phyloP scores from a whole-genome alignment of 1,140 invertebrate genomes.

The Argopecten irradians region DNA sequence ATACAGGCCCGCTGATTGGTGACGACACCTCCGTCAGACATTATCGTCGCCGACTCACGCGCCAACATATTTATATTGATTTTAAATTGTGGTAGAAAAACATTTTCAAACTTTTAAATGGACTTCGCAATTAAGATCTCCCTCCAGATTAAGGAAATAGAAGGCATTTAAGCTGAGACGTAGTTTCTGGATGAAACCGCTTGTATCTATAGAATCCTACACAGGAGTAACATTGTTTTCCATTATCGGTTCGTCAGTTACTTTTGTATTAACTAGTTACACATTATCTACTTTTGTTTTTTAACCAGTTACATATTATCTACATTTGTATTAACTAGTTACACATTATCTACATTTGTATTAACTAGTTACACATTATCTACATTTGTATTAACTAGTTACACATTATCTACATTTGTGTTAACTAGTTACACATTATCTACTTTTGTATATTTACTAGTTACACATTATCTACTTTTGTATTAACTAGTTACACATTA shows the following conservation, averaged over 20 bases:
- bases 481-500: too few species aligned
- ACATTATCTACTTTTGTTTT: too few species aligned
- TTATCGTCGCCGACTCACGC: neutral
- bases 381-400: too few species aligned
- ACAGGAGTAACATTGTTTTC: neutral
- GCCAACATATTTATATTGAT: conserved; percentile 17
- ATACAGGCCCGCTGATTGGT: neutral
- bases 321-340: too few species aligned
- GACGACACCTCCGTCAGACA: neutral
- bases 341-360: too few species aligned
- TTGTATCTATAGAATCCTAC: neutral
- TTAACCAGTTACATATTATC: too few species aligned
- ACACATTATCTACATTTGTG: too few species aligned
- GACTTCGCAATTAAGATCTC: neutral
- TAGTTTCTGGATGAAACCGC: neutral
- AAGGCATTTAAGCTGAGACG: neutral
- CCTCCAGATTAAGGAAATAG: neutral
- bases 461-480: too few species aligned
- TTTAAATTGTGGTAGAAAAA: neutral
- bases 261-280: neutral
- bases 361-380: too few species aligned
- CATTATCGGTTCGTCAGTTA: neutral
- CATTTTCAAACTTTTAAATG: neutral
- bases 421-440: too few species aligned
- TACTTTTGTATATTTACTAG: too few species aligned